These are phyloP conservation scores for Trogon melanurus DNA, from an alignment of 2,113 vertebrate genomes.

Conservation along the genomic window DNA sequence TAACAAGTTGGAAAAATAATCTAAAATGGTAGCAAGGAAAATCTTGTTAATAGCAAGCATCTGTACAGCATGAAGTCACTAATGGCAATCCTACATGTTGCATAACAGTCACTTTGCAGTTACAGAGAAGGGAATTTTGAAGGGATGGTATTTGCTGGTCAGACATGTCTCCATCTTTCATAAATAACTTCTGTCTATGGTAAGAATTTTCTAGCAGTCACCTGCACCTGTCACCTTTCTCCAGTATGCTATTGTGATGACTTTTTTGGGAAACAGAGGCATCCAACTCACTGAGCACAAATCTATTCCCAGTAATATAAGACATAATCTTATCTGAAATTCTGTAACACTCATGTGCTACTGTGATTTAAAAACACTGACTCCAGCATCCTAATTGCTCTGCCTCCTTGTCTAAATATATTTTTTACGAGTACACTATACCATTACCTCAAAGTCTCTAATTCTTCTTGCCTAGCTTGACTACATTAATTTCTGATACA, in stretches of 20 bases:
- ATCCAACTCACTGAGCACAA: background rate
- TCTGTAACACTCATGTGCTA: background rate
- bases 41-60: background rate
- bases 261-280: background rate
- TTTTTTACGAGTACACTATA: background rate
- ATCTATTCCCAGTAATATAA: background rate
- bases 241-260: background rate
- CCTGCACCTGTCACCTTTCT: background rate
- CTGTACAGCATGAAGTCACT: background rate
- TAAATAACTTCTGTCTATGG: background rate
- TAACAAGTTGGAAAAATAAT: background rate
- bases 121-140: background rate
- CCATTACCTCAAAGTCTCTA: background rate
- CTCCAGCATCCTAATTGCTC: background rate
- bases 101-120: background rate
- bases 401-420: background rate
- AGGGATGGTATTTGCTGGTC: background rate
- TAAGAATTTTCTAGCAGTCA: background rate
- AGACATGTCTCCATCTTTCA: background rate
- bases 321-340: background rate
- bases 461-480: conserved; percentile 15
- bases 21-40: background rate
- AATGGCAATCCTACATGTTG: background rate
- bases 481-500: conserved; percentile 25
- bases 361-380: background rate